phyloP scores from a whole-genome alignment of 2,797 vertebrate species.

The Hipposideros larvatus region DNA sequence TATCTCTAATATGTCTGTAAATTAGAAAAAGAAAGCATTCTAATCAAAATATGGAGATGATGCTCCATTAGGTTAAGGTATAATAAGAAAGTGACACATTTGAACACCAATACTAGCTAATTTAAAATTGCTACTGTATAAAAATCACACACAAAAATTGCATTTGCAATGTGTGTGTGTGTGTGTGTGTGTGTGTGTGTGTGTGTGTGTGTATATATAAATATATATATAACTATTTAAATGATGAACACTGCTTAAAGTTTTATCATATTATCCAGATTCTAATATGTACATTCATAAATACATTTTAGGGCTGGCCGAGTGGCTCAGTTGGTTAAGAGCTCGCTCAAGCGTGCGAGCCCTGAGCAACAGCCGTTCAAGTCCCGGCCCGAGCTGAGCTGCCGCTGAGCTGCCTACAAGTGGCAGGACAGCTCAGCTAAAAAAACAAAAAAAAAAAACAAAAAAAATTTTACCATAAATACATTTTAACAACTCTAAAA shows the following conservation, averaged over 20 bases:
- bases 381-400: no score
- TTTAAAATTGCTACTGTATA: slow-evolving; percentile 35
- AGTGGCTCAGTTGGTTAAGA: no score
- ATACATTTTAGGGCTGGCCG: background rate
- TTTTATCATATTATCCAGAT: slow-evolving; percentile 38
- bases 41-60: slow-evolving; percentile 3
- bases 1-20: slow-evolving; percentile 13
- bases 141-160: slow-evolving; percentile 29
- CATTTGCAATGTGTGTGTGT: background rate
- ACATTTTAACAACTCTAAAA: slow-evolving; percentile 42
- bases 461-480: background rate
- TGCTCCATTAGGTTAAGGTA: background rate
- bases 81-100: slow-evolving; percentile 9
- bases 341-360: no score
- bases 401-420: no score
- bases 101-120: background rate
- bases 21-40: slow-evolving; percentile 22
- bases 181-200: background rate
- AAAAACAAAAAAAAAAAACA: no score
- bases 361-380: no score
- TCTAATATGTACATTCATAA: slow-evolving; percentile 34
- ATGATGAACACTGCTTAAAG: background rate
- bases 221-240: background rate
- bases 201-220: background rate
- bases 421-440: no score